Conservation (phyloP, 1,140 invertebrate genomes). For the Drosophila carrolli region DNA sequence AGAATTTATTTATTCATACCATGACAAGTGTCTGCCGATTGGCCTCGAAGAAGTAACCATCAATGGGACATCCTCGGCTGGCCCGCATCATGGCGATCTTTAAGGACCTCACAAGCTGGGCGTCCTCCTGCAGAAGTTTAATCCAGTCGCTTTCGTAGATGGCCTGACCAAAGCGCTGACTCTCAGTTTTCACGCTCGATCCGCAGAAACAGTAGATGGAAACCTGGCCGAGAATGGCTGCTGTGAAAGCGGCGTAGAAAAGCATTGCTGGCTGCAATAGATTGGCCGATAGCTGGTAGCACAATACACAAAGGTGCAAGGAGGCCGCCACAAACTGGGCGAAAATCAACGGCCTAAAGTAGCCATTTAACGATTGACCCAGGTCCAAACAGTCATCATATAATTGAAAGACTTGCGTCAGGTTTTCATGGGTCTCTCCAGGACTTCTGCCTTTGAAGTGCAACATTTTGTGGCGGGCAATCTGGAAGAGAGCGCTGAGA, state of each 20-base stretch:
- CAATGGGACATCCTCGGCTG: conserved; percentile 16
- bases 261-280: conserved; percentile 29
- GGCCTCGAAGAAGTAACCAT: conserved; percentile 48
- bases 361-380: conserved; percentile 19
- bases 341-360: conserved; percentile 48
- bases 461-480: conserved; percentile 29
- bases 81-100: conserved; percentile 35
- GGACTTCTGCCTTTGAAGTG: conserved; percentile 11
- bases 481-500: conserved; percentile 45
- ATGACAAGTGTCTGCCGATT: conserved; percentile 32
- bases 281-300: conserved; percentile 49
- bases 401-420: conserved; percentile 23
- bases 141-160: conserved; percentile 51
- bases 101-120: conserved; percentile 7
- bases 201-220: conserved; percentile 58
- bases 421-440: conserved; percentile 11
- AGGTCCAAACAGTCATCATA: conserved; percentile 21
- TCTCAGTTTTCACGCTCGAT: conserved; percentile 26
- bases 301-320: conserved; percentile 52
- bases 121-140: neutral
- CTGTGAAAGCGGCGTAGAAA: conserved; percentile 48
- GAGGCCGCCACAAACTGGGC: conserved; percentile 40
- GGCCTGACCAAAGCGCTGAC: conserved; percentile 11
- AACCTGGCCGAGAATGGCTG: conserved; percentile 42
- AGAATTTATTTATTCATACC: conserved; percentile 14